These are phyloP conservation scores for Gallinago paraguaiae DNA, from an alignment of 2,113 vertebrate species.

Conservation along the genomic window DNA sequence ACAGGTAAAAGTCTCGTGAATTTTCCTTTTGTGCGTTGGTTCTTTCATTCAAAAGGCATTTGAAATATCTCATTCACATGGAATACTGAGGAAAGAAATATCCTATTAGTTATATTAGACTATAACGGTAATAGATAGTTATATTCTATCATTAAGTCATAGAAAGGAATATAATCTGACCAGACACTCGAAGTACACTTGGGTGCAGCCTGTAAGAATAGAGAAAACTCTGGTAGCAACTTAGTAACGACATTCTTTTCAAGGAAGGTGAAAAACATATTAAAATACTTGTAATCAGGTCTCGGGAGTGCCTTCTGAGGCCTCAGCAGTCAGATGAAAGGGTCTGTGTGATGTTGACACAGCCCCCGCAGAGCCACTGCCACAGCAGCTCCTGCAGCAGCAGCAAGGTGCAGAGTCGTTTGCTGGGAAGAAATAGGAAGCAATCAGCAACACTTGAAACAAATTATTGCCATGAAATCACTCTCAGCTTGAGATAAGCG, in stretches of 20 bases:
- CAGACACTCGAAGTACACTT: background rate
- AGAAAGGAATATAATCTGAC: background rate
- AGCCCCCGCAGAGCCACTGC: constrained; percentile 62
- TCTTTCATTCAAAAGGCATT: background rate
- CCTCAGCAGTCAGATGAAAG: constrained; percentile 50
- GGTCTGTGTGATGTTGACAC: constrained; percentile 34
- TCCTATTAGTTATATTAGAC: background rate
- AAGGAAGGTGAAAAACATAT: background rate
- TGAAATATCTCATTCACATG: background rate
- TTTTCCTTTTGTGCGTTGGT: background rate
- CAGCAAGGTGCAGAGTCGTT: constrained; percentile 83
- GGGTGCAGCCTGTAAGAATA: background rate
- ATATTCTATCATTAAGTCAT: background rate
- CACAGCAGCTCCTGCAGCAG: constrained; percentile 26
- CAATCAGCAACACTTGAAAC: constrained; percentile 78
- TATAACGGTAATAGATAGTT: background rate
- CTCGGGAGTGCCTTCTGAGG: constrained; percentile 7
- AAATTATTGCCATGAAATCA: constrained; percentile 81
- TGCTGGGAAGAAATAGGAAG: constrained; percentile 78
- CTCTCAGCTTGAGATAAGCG: constrained; percentile 73
- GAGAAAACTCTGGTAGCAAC: background rate
- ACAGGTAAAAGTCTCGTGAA: background rate
- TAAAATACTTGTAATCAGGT: constrained; percentile 52
- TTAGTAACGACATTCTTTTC: background rate
- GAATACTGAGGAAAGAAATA: background rate